phyloP scores from a whole-genome alignment of 2,797 vertebrate species.

The Periparus ater region DNA sequence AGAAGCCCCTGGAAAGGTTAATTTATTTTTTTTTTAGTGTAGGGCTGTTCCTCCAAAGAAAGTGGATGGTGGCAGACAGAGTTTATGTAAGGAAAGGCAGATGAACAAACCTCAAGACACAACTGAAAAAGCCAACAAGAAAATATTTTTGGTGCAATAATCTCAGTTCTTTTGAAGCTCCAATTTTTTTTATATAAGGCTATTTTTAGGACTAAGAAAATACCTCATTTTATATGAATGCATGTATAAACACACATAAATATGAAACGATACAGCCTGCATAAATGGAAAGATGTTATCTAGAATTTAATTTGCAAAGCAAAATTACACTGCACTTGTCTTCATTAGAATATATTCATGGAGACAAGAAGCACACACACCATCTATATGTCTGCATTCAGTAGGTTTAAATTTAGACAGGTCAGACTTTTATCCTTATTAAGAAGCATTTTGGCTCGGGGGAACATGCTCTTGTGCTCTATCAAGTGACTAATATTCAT shows the following conservation, averaged over 20 bases:
- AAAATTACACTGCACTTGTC: background rate
- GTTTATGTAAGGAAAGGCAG: background rate
- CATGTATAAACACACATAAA: background rate
- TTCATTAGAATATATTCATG: conserved; percentile 7
- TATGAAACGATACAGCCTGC: background rate
- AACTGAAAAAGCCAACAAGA: background rate
- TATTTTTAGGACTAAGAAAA: background rate
- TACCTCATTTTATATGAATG: background rate
- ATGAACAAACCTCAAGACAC: background rate
- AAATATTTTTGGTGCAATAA: background rate
- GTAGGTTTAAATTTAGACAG: background rate
- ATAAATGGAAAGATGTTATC: background rate
- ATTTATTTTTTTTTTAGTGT: background rate
- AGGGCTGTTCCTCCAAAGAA: background rate
- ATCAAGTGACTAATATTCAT: background rate
- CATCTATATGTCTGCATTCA: conserved; percentile 6
- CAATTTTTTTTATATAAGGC: background rate
- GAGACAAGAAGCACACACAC: background rate
- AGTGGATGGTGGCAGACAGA: background rate
- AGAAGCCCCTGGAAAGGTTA: background rate
- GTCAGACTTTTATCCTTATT: conserved; percentile 11
- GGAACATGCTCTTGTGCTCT: background rate
- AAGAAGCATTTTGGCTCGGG: background rate
- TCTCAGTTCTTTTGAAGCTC: background rate
- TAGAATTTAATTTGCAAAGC: conserved; percentile 23